phyloP scores from a whole-genome alignment of 2,797 vertebrate species.

The Lithobates pipiens region DNA sequence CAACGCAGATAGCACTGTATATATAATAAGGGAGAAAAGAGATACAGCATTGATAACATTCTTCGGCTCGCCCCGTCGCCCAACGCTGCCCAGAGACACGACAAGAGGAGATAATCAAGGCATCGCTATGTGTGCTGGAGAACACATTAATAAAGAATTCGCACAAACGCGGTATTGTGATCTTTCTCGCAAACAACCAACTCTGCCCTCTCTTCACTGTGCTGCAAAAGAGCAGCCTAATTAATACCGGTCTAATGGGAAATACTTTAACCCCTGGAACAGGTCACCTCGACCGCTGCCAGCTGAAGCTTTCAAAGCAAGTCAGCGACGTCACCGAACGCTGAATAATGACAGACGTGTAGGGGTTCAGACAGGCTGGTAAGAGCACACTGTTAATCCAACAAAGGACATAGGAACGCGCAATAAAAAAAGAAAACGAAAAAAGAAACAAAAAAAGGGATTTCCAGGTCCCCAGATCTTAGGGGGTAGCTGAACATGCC shows the following conservation, averaged over 20 bases:
- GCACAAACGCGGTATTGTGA: slow-evolving; percentile 38
- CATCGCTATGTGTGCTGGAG: slow-evolving; percentile 10
- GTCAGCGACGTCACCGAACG: not conserved
- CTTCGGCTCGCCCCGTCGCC: not conserved
- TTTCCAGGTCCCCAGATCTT: not conserved
- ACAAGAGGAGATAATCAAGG: slow-evolving; percentile 17
- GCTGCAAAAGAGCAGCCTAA: slow-evolving; percentile 57
- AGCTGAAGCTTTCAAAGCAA: not conserved
- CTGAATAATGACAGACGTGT: slow-evolving; percentile 11
- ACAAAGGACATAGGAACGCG: not conserved
- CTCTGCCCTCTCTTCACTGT: slow-evolving; percentile 59
- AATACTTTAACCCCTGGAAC: slow-evolving; percentile 46
- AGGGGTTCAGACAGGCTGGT: slow-evolving; percentile 1
- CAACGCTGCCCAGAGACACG: not conserved
- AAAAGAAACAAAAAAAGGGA: not conserved
- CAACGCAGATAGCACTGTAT: not conserved
- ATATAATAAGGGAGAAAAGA: not conserved
- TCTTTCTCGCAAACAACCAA: slow-evolving; percentile 44
- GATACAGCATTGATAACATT: not conserved
- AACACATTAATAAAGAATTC: slow-evolving; percentile 35
- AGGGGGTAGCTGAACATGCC: not conserved
- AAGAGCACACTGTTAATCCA: not conserved
- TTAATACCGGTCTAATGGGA: slow-evolving; percentile 59
- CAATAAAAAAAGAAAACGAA: not conserved
- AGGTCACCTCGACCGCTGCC: slow-evolving; percentile 59